Conservation (phyloP, 2,888 invertebrate genomes). For the Listrodromus nycthemerus region DNA sequence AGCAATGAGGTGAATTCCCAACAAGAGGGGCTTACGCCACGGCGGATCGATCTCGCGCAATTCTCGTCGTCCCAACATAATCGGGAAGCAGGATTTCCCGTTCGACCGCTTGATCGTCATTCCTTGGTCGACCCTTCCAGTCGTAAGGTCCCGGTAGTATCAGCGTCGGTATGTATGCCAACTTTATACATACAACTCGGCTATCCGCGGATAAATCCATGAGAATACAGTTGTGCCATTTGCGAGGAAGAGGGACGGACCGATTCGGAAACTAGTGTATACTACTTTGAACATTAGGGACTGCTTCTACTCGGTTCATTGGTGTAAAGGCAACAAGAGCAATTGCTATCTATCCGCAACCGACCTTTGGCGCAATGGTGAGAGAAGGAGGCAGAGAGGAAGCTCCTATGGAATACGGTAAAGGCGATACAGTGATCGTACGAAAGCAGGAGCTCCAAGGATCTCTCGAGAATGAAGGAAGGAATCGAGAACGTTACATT, state of each 20-base stretch:
- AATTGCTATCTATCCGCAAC: conserved; percentile 44
- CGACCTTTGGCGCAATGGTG: conserved; percentile 45
- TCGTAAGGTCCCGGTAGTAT: conserved; percentile 41
- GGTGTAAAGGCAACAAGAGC: conserved; percentile 50
- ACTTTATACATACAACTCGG: conserved; percentile 2
- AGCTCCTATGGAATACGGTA: conserved; percentile 12
- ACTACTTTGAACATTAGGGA: conserved; percentile 61
- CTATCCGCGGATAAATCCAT: conserved; percentile 58
- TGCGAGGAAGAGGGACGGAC: conserved; percentile 19
- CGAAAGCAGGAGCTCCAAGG: conserved; percentile 33
- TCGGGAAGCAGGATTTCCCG: conserved; percentile 59
- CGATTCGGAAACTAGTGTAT: conserved; percentile 47
- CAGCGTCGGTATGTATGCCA: conserved; percentile 32
- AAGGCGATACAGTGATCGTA: conserved; percentile 56
- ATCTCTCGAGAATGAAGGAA: conserved; percentile 57
- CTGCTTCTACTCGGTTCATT: conserved; percentile 26
- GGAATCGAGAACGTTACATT: conserved; percentile 71
- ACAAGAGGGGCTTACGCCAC: conserved; percentile 55
- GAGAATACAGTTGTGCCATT: conserved; percentile 48
- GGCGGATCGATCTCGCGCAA: conserved; percentile 48
- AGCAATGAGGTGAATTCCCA: conserved; percentile 62
- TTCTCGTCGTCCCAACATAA: conserved; percentile 48
- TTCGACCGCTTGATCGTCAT: conserved; percentile 58
- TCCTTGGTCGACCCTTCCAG: conserved; percentile 27
- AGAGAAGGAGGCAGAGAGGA: conserved; percentile 47